Base-by-base conservation (phyloP, 2,888 invertebrate species). In the Cinara cedri region DNA sequence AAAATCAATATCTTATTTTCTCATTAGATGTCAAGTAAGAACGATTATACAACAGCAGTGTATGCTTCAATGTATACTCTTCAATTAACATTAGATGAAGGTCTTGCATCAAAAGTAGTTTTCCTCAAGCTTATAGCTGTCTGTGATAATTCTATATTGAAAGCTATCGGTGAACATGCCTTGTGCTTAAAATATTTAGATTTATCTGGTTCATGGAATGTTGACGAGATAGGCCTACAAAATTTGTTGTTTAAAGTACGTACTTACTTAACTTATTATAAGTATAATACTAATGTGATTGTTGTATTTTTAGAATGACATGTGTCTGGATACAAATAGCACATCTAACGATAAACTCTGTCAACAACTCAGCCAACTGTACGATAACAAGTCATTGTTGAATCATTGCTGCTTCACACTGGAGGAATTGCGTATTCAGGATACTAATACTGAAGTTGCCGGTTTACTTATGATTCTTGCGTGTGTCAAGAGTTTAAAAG, bases 381-480 rank as follows among this genome's bases (percentile, higher is more conserved):
- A 78, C 62, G 54, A 78, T 14, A 62, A 78, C 51, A 62, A 62
- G 24, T 34, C 13, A 24, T 6, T 70, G 21, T 71, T 83, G n/a
- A 84, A 83, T 78, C 68, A 71, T 6, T 83, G 83, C 72, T 84
- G 84, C 82, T 82, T 81, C n/a, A 84, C 83, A 14, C 72, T 84
- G 34, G 81, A 82, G 24, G 84, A 84, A 74, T 83, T 85, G 9
- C 82, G 84, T 24, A 84, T 85, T 66, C 85, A 85, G 68, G 84
- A 85, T 71, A 85, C 85, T 16, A 85, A 85, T 81, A 85, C 84
- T 6, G 83, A 84, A 10, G 83, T 83, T 54, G 78, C 84, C 55
- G 83, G 84, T 62, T 84, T 85, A 14, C 60, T 83, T 10, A 82
- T 84, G 80, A 82, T 85, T 24, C 81, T 85, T 9, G 81, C 84